Conservation (phyloP, 2,797 vertebrate species). For the Mus caroli region DNA sequence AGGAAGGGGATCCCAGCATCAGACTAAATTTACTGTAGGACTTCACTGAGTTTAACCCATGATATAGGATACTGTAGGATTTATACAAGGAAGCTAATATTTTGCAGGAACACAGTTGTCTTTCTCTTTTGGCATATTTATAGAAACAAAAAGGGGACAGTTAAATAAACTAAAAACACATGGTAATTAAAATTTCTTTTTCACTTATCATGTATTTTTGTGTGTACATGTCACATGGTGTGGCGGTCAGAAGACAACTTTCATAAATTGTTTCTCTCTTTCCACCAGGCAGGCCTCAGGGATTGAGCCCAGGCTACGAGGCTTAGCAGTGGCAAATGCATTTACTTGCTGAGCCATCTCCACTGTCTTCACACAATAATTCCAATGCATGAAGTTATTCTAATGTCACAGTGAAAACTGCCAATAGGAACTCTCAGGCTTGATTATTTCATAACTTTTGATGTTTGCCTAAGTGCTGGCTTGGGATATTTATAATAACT, state of each 20-base stretch:
- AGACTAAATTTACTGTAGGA: not conserved
- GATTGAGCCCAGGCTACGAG: not conserved
- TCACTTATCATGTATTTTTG: not conserved
- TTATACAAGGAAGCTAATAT: not conserved
- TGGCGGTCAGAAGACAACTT: not conserved
- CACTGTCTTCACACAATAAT: not conserved
- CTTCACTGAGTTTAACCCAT: not conserved
- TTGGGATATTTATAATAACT: not conserved
- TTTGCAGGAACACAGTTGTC: not conserved
- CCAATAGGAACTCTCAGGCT: not conserved
- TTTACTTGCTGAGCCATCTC: not conserved
- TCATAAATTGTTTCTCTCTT: not conserved
- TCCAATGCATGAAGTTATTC: not conserved
- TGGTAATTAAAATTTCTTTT: not conserved
- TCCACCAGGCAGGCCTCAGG: not conserved
- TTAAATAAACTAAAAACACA: not conserved
- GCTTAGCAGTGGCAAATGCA: not conserved
- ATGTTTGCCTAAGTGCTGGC: not conserved
- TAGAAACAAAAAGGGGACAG: not conserved
- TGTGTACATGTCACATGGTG: not conserved
- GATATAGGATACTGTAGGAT: not conserved
- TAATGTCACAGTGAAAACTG: not conserved
- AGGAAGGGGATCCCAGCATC: not conserved
- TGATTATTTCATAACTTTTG: not conserved
- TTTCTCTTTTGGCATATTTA: not conserved